Conservation (phyloP, 2,113 vertebrate genomes). For the Vireo altiloquus region DNA sequence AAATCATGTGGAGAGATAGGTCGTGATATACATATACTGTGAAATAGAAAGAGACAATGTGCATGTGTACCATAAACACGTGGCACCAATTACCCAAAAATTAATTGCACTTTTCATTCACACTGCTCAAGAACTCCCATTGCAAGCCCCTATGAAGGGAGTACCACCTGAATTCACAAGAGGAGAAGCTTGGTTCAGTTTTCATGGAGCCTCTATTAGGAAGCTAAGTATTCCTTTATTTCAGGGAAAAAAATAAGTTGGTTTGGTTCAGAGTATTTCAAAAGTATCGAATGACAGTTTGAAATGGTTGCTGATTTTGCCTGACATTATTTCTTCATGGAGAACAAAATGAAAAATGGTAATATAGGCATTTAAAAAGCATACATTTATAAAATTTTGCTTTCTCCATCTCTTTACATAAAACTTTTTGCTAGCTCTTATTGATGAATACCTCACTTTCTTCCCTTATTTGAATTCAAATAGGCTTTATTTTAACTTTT, state of each 20-base stretch:
- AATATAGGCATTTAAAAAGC: not conserved
- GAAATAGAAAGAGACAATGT: not conserved
- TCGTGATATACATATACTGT: fast-evolving
- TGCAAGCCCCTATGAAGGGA: not conserved
- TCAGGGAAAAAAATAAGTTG: not conserved
- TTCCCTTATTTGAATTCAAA: not conserved
- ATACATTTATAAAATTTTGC: not conserved
- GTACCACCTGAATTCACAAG: not conserved
- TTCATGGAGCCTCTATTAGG: not conserved
- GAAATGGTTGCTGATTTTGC: not conserved
- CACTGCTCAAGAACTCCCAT: not conserved
- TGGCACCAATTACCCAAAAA: not conserved
- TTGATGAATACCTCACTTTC: not conserved
- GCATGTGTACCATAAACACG: fast-evolving
- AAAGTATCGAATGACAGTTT: not conserved
- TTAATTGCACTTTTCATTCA: not conserved
- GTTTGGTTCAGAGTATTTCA: not conserved
- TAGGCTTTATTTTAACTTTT: not conserved
- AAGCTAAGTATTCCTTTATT: not conserved
- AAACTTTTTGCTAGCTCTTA: not conserved
- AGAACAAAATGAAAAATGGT: not conserved
- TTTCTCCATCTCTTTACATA: not conserved
- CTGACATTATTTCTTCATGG: not conserved
- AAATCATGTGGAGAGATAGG: not conserved
- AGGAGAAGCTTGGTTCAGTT: not conserved